Base-by-base conservation (phyloP, 2,797 vertebrate species). In the Catamblyrhynchus diadema region DNA sequence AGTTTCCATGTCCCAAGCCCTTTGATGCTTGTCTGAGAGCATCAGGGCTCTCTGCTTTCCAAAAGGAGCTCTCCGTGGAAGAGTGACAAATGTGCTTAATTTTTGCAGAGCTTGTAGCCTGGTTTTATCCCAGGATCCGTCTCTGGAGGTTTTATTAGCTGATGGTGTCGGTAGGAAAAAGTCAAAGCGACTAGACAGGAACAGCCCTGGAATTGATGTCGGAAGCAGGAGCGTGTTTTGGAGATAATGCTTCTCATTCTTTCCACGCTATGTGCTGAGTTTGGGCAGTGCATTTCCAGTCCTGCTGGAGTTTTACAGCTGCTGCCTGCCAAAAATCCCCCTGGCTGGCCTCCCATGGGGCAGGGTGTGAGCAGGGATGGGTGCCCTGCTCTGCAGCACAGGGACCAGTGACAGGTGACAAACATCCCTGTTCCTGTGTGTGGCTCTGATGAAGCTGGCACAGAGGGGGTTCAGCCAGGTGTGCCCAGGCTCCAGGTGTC, bases 61-160 rank as follows among this genome's bases (percentile, higher is more conserved):
- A 35, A 48, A 88, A 90, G 56, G 77, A 94, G 77, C 54, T 81
- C 88, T 86, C 84, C 5, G 2, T 13, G 12, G 42, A 94, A 90
- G 84, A 92, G 84, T 95, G 94, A 97, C 94, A 94, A 97, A 97
- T 96, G 92, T 65, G 82, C 90, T 93, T 96, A 96, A 93, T 93
- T 92, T 97, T 95, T 94, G 84, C 74, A 69, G 86, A 83, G 95
- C 82, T 83, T 89, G 93, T 94, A 94, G 88, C 86, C 80, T 81
- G 81, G 81, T 92, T 95, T 96, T 93, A 95, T 96, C 94, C 94
- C 86, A 85, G 67, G 69, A 91, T 96, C 89, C 23, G 93, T 90
- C 90, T 96, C 93, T 90, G 86, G 95, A 67, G 94, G 88, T 80
- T 85, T 95, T 95, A 91, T 87, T 92, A 97, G 87, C 88, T 88